Conservation (phyloP, 2,888 invertebrate species). For the Synergus itoensis region DNA sequence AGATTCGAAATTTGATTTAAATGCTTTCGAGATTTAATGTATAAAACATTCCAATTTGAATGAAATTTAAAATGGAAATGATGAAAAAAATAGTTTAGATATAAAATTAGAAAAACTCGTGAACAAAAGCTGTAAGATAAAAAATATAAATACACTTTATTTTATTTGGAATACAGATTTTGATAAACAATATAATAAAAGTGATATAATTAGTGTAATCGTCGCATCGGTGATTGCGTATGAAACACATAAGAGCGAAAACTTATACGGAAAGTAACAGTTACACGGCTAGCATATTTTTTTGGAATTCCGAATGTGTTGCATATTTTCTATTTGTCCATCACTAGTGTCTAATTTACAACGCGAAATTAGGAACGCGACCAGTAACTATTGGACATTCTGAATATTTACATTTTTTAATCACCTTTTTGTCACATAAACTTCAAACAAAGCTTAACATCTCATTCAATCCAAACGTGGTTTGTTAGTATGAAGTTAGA, state of each 20-base stretch:
- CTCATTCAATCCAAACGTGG: not conserved
- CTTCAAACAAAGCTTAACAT: not conserved
- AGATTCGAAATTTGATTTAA: too few relatives aligned
- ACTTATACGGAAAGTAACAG: slow-evolving; percentile 14
- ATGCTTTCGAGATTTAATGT: too few relatives aligned
- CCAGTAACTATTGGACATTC: not conserved
- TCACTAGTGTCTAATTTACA: slow-evolving; percentile 6
- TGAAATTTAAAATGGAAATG: too few relatives aligned
- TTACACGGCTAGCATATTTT: slow-evolving; percentile 7
- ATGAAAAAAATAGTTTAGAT: not conserved
- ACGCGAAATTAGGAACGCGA: slow-evolving; percentile 5
- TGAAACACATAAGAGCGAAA: slow-evolving; percentile 15
- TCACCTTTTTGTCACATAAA: not conserved
- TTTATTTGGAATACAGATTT: slow-evolving; percentile 29
- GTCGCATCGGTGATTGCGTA: not conserved
- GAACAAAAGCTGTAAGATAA: slow-evolving; percentile 9
- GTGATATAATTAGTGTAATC: slow-evolving; percentile 5
- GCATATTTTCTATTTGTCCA: slow-evolving; percentile 1
- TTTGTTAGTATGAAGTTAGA: not conserved
- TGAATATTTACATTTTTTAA: not conserved
- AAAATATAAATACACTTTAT: slow-evolving; percentile 42
- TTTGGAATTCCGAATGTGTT: not conserved
- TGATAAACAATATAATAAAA: slow-evolving; percentile 27
- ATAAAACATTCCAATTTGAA: too few relatives aligned
- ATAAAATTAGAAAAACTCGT: not conserved